Conservation (phyloP, 1,140 invertebrate genomes). For the Episyrphus balteatus region DNA sequence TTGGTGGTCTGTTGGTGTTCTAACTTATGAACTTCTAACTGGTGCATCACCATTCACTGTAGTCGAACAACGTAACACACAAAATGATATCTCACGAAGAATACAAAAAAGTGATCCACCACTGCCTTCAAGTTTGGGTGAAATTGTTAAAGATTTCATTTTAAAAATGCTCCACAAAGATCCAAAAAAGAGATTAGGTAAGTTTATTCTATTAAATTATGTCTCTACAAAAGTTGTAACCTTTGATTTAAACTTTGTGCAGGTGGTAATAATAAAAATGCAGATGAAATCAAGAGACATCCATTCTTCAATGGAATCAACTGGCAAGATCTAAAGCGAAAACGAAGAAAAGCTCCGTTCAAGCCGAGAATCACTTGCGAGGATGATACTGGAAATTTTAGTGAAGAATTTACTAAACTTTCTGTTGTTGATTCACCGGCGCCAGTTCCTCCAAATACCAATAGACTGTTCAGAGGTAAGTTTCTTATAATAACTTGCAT, state of each 20-base stretch:
- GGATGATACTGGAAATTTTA: conserved; percentile 91
- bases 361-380: conserved; percentile 69
- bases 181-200: conserved; percentile 63
- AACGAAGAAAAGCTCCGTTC: conserved; percentile 69
- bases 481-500: neutral
- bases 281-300: conserved; percentile 76
- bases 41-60: conserved; percentile 96
- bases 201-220: neutral
- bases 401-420: conserved; percentile 91
- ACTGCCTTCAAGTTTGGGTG: conserved; percentile 59
- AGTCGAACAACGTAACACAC: conserved; percentile 82
- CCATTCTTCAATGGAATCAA: conserved; percentile 69
- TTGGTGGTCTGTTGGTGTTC: conserved; percentile 96
- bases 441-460: conserved; percentile 69
- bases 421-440: conserved; percentile 82
- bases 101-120: conserved; percentile 80
- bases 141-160: conserved; percentile 51
- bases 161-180: conserved; percentile 76
- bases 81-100: conserved; percentile 84
- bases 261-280: conserved; percentile 64
- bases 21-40: conserved; percentile 93
- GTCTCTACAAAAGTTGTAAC: too few relatives aligned
- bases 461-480: conserved; percentile 73
- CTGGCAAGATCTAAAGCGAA: conserved; percentile 63
- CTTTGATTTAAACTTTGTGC: neutral